phyloP scores from a whole-genome alignment of 2,113 vertebrate species.

The Zosterops lateralis region DNA sequence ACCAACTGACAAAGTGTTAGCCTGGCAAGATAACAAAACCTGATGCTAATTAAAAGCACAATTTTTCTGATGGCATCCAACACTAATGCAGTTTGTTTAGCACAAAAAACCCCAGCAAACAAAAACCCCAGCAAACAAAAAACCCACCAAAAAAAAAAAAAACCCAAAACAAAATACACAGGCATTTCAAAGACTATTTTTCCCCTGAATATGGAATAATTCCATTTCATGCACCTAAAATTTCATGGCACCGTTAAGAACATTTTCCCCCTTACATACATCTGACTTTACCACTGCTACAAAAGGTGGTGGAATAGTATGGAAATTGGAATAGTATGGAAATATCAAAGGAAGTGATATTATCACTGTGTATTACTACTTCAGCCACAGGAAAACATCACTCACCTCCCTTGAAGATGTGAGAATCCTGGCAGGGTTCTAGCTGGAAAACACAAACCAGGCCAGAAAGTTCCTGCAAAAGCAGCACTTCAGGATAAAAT shows the following conservation, averaged over 20 bases:
- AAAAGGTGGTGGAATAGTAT: background rate
- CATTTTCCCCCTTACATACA: background rate
- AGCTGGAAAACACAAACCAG: background rate
- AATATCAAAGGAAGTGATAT: background rate
- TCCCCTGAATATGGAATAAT: background rate
- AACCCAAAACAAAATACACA: background rate
- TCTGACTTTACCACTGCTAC: background rate
- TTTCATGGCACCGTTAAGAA: background rate
- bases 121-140: no score
- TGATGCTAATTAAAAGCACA: conserved; percentile 19
- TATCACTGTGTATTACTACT: background rate
- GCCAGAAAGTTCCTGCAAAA: background rate
- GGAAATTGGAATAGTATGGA: background rate
- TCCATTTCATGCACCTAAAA: background rate
- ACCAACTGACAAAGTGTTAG: conserved; percentile 17
- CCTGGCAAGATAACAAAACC: conserved; percentile 7
- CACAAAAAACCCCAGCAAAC: background rate
- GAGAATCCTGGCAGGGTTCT: background rate
- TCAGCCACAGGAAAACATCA: background rate
- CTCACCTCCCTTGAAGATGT: background rate
- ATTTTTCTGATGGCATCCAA: background rate
- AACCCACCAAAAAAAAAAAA: background rate
- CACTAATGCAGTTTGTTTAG: background rate
- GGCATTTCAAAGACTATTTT: background rate
- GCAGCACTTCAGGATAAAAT: background rate